Evolutionary conservation across 2,113 vertebrate genomes (phyloP), one percentile per base, ranked within the genome.

Genomic region (Zosterops hypoxanthus): DNA sequence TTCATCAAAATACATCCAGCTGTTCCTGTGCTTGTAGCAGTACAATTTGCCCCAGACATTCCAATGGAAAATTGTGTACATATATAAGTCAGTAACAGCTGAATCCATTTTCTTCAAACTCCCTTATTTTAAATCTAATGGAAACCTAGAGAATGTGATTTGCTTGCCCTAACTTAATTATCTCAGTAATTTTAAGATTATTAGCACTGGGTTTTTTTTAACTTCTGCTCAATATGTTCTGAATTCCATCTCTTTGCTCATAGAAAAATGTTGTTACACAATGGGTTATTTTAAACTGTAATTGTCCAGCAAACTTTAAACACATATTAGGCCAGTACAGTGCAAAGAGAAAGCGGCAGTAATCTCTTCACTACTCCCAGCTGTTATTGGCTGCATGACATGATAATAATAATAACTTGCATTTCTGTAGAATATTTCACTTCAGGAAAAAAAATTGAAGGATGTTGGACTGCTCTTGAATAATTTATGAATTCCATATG

Each of bases 401-500:
- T 70, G 91, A 93, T 96, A 94, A 94, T 83, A 95, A 88, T 77
- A 93, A 95, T 81, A 94, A 85, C 88, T 94, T 90, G 72, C 80
- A 75, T 97, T 97, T 94, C 92, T 94, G 72, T 64, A 50, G 52
- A 91, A 90, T 94, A 88, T 92, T 95, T 86, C 42, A 41, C 92
- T 96, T 88, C 59, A 90, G 72, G 88, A 88, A 96, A 95, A 95
- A 94, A 93, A 73, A 46, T 24, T 86, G 86, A 95, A 90, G 85
- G 91, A 81, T 88, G 33, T 86, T 93, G 91, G 82, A 72, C 64
- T 92, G 68, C 64, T 95, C 83, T 95, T 0, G 14, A 88, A 60
- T 88, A 92, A 94, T 93, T 96, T 93, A 97, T 97, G 82, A 96
- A 94, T 92, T 95, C 95, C 95, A 94, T 93, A 94, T 97, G 95